Evolutionary conservation across 2,888 invertebrate species (phyloP).

Genomic region (Stenotaenia linearis): DNA sequence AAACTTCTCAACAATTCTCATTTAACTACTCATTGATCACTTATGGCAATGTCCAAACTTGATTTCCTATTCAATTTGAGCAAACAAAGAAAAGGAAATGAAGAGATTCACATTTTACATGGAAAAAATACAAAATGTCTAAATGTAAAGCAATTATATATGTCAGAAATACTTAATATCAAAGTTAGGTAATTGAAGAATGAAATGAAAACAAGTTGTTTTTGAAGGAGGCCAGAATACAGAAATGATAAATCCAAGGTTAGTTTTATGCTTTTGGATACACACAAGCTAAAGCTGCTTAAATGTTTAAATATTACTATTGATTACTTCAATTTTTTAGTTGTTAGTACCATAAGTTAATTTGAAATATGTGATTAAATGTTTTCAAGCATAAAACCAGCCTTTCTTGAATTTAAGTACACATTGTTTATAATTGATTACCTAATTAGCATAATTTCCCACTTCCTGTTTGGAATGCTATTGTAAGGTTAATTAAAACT

Average conservation of each 20-base stretch:
- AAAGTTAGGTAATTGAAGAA: background rate
- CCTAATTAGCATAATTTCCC: conserved; percentile 14
- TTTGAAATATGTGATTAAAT: background rate
- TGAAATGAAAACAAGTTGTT: background rate
- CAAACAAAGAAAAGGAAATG: background rate
- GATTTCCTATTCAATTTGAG: background rate
- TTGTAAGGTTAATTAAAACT: background rate
- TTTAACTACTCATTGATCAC: background rate
- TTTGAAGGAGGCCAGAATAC: conserved; percentile 1
- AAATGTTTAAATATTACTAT: background rate
- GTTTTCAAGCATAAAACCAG: background rate
- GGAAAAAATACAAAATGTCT: background rate
- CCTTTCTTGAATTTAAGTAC: background rate
- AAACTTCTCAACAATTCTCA: background rate
- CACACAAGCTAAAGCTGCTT: conserved; percentile 4
- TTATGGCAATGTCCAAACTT: conserved; percentile 1
- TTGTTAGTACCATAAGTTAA: background rate
- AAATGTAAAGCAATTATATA: background rate
- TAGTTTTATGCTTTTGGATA: background rate
- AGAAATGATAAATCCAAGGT: background rate
- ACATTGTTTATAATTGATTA: background rate
- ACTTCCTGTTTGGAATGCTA: background rate
- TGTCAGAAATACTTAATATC: background rate
- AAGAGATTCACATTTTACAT: background rate
- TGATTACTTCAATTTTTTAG: background rate